A percentile compares a stretch with the other conserved stretches of the same genome.
These are phyloP conservation scores for Tadarida brasiliensis DNA, from an alignment of 2,797 vertebrate genomes.

Conservation along the genomic window DNA sequence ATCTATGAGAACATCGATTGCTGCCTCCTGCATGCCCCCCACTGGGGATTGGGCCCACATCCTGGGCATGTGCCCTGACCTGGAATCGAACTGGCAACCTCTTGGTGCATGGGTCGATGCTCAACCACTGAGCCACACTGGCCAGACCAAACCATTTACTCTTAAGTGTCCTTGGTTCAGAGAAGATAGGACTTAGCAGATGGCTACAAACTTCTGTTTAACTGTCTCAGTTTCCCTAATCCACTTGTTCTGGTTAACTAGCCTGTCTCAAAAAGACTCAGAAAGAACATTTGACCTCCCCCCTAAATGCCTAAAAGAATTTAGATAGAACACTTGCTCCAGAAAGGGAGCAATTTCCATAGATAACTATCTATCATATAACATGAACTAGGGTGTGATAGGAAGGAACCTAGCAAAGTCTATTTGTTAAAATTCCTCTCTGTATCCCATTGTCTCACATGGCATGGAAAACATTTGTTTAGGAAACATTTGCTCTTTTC, in stretches of 20 bases:
- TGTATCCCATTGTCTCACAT: neutral
- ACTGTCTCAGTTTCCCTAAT: neutral
- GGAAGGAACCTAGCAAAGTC: neutral
- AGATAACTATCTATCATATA: neutral
- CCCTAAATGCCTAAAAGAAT: neutral
- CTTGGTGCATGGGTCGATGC: too few relatives aligned
- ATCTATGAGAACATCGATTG: too few relatives aligned
- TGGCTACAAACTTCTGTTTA: neutral
- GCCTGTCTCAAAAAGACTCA: neutral
- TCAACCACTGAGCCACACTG: too few relatives aligned
- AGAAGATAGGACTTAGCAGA: neutral
- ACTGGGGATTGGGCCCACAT: too few relatives aligned
- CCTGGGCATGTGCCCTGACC: too few relatives aligned
- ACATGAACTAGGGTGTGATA: neutral
- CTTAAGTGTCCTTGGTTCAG: neutral
- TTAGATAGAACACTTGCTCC: neutral
- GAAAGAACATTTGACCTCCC: neutral
- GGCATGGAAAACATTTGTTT: neutral
- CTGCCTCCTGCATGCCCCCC: too few relatives aligned
- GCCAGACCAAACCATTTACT: neutral
- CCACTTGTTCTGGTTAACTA: neutral
- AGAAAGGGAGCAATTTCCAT: neutral
- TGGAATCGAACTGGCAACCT: too few relatives aligned
- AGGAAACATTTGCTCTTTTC: neutral
- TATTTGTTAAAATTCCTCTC: neutral